Evolutionary conservation across 2,888 invertebrate species (phyloP), one percentile per base, ranked within the genome.

Genomic region (Taphrorychus bicolor): DNA sequence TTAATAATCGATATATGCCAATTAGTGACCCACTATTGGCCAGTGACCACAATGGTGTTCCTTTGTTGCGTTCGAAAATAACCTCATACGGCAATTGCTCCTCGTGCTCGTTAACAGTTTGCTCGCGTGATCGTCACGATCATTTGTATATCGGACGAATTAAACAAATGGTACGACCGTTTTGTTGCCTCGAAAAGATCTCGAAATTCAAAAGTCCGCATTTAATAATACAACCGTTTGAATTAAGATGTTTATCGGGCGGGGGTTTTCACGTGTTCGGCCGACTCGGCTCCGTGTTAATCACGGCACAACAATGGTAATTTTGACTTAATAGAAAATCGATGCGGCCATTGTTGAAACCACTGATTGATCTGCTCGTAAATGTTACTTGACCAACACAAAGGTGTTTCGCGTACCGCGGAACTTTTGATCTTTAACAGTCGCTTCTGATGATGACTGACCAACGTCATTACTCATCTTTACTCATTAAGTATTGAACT

Each of bases 71-170:
- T 61, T 61, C 23, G 42, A 9, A 54, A 53, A 53, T 11, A 45
- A 18, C 53, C 11, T 41, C 42, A 61, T 61, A 52, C 19, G 54
- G 61, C 61, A 54, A 32, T 62, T 32, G 48, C 21, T 11, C 21
- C 17, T 11, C 56, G 18, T 18, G 11, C 23, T 74, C 75, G 76
- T 74, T 78, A 78, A 78, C 77, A 77, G 75, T 77, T 76, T 71
- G 75, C 75, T 78, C 72, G 78, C 78, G 78, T 78, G 78, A 71
- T 66, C 49, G 68, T 65, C 69, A 69, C 71, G 71, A 75, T 76
- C 75, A 78, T 78, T 78, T 78, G 78, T 77, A 78, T 78, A 78
- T 78, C 78, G 74, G 72, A 70, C 73, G 73, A 73, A 78, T 77
- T 77, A 77, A 77, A 77, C 76, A 77, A 77, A 78, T 77, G 75